Percentiles rank a stretch among this genome's conserved stretches.
Conservation (phyloP, 2,797 vertebrate genomes). For the Crenichthys baileyi region DNA sequence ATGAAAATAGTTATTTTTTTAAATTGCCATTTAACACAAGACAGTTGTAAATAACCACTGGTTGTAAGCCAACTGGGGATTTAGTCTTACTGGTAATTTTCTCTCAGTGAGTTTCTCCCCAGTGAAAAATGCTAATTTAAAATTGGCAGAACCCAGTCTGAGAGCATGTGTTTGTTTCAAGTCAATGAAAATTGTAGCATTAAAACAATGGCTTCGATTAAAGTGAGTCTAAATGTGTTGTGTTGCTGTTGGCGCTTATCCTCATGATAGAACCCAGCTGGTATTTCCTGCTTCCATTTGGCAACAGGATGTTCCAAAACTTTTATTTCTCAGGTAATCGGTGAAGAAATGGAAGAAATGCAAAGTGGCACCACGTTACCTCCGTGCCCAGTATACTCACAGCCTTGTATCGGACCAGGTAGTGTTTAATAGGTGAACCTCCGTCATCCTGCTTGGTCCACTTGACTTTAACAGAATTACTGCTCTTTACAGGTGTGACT, state of each 20-base stretch:
- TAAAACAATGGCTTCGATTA: conserved; percentile 3
- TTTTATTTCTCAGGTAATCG: not conserved
- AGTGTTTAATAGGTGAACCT: conserved; percentile 94
- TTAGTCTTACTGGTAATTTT: not conserved
- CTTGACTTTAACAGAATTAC: conserved; percentile 89
- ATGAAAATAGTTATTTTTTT: not conserved
- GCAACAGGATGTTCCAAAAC: not conserved
- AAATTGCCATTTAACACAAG: conserved; percentile 3
- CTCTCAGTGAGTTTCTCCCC: not conserved
- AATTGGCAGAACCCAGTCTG: not conserved
- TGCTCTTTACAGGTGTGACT: conserved; percentile 83
- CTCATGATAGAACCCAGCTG: not conserved
- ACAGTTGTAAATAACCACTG: conserved; percentile 2
- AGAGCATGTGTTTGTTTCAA: not conserved
- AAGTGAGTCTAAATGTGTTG: conserved; percentile 8
- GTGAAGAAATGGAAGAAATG: not conserved
- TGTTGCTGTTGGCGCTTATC: not conserved
- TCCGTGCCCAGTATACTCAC: conserved; percentile 83
- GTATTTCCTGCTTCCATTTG: not conserved
- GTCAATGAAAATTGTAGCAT: not conserved
- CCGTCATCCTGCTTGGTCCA: conserved; percentile 97
- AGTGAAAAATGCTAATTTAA: conserved; percentile 6
- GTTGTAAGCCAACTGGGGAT: conserved; percentile 3
- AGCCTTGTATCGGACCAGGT: conserved; percentile 93
- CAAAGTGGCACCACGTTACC: conserved; percentile 31